Evolutionary conservation across 2,888 invertebrate species (phyloP).

Genomic region (Ernsta delagoae): DNA sequence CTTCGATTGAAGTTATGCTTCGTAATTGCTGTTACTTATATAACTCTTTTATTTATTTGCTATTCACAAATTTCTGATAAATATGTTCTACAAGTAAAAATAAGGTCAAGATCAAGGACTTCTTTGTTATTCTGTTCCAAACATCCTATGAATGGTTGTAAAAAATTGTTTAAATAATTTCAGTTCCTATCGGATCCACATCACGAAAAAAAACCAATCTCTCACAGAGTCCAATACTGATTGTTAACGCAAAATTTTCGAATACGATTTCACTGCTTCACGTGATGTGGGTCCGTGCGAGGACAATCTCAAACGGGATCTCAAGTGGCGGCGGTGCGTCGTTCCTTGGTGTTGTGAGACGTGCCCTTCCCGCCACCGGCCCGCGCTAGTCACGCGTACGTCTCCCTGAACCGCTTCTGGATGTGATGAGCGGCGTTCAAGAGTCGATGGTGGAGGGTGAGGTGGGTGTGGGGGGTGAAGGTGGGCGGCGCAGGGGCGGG

Average conservation of each 20-base stretch:
- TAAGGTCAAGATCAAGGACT: background rate
- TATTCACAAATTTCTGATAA: too few species aligned
- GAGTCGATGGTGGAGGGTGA: conserved; percentile 83
- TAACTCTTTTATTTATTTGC: too few species aligned
- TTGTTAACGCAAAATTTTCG: background rate
- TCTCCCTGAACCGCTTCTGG: conserved; percentile 89
- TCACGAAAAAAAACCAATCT: conserved; percentile 14
- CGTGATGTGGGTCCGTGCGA: conserved; percentile 19
- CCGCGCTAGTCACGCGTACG: conserved; percentile 85
- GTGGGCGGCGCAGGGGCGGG: too few species aligned
- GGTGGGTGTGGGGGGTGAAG: conserved; percentile 69
- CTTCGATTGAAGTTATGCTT: too few species aligned
- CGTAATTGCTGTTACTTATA: too few species aligned
- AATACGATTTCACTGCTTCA: conserved; percentile 8
- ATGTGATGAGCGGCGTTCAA: conserved; percentile 89
- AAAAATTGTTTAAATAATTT: conserved; percentile 11
- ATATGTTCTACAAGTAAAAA: too few species aligned
- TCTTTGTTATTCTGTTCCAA: background rate
- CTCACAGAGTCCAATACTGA: conserved; percentile 27
- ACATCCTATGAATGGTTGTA: background rate
- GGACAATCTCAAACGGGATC: conserved; percentile 14
- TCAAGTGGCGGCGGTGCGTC: conserved; percentile 55
- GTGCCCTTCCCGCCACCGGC: conserved; percentile 46
- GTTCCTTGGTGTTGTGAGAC: conserved; percentile 50
- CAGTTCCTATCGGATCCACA: conserved; percentile 23